Base-by-base conservation (phyloP, 2,113 vertebrate species). In the Todiramphus saurophagus region DNA sequence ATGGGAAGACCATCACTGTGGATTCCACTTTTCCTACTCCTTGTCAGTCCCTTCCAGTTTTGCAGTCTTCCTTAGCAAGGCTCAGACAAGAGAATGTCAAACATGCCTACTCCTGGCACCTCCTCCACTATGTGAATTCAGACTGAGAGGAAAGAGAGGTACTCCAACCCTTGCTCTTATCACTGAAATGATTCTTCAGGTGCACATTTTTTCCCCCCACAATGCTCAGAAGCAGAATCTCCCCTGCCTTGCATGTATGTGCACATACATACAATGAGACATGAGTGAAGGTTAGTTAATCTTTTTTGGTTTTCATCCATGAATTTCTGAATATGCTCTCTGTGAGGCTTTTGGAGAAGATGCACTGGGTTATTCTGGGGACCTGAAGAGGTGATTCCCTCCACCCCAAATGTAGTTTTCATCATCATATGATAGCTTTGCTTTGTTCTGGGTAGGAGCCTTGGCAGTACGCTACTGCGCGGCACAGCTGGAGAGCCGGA, bases 401-500 rank as follows among this genome's bases (percentile, higher is more conserved):
- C 4, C 0, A 0, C 25, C 35, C 0, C 6, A 15, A 67, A 44
- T 7, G 4, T 44, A 2, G 10, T 13, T 80, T 66, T 76, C 44
- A 4, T 9, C 13, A 3, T 1, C 9, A 2, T 30, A 8, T 44
- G 74, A n/a, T 17, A 41, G 58, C 48, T 11, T 20, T 41, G 59
- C 63, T 83, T 88, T 94, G 58, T 75, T 37, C n/a, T 7, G 75
- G 27, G 59, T n/a, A 16, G 70, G 24, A 83, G 37, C 53, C 4
- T 12, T 68, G 68, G 39, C 79, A 82, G 81, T 19, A 41, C 44
- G n/a, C 53, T 19, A 1, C 15, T 24, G 77, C 4, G 0, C 43
- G 16, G 94, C 94, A 66, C 93, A 79, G 90, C 95, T 94, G 96
- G 94, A 89, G 87, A 94, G 87, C 80, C 0, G 0, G 50, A 53